Conservation (phyloP, 2,888 invertebrate species). For the Argynnis bischoffii region DNA sequence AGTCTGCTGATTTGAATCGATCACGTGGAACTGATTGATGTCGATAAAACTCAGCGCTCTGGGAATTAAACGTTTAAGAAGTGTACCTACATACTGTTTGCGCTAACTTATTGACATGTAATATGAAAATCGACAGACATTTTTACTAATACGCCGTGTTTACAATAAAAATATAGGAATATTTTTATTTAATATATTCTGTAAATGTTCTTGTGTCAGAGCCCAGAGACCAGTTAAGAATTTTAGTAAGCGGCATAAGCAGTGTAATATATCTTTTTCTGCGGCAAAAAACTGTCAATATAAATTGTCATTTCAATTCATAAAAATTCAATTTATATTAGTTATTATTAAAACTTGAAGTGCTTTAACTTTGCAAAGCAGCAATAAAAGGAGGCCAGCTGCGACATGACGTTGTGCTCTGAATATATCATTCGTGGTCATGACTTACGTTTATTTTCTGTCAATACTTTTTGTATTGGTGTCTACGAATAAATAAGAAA, state of each 20-base stretch:
- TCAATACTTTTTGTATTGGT: neutral
- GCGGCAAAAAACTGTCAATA: too few relatives aligned
- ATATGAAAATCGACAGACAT: too few relatives aligned
- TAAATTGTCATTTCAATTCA: too few relatives aligned
- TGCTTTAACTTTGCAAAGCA: conserved; percentile 1
- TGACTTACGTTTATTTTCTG: neutral
- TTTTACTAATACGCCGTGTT: too few relatives aligned
- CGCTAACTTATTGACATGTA: neutral
- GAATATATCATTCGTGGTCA: conserved; percentile 8
- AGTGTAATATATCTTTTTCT: too few relatives aligned
- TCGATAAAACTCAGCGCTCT: conserved; percentile 37
- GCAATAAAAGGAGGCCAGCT: conserved; percentile 10
- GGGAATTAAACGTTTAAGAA: conserved; percentile 30
- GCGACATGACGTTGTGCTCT: conserved; percentile 8
- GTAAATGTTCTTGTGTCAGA: too few relatives aligned
- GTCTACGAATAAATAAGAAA: too few relatives aligned
- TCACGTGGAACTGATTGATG: conserved; percentile 40
- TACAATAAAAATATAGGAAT: too few relatives aligned
- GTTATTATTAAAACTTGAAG: neutral
- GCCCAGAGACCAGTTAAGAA: too few relatives aligned
- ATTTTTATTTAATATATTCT: too few relatives aligned
- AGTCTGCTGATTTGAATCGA: conserved; percentile 40
- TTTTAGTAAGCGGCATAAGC: too few relatives aligned
- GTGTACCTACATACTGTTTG: conserved; percentile 10
- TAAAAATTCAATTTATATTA: neutral